Percentiles rank a stretch among this genome's conserved stretches.
phyloP scores from a whole-genome alignment of 2,797 vertebrate genomes.

The Echeneis naucrates region DNA sequence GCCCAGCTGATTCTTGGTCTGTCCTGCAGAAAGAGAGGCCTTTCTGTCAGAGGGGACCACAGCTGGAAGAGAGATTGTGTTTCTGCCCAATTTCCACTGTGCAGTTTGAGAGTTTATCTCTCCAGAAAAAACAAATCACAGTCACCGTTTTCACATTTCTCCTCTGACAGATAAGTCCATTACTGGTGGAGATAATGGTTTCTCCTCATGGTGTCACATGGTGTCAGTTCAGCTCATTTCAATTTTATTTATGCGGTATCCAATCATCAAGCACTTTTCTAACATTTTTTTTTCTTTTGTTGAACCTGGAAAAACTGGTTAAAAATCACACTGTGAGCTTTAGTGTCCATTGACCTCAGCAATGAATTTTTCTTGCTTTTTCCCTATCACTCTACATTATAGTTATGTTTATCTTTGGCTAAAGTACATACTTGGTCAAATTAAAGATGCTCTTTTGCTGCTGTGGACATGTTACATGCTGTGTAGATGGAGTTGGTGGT shows the following conservation, averaged over 20 bases:
- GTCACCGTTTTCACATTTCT: background rate
- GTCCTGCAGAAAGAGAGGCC: conserved; percentile 46
- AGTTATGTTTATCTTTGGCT: too few relatives aligned
- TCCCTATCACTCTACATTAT: too few relatives aligned
- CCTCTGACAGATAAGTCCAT: background rate
- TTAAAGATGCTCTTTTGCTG: too few relatives aligned
- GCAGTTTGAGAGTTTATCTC: conserved; percentile 5
- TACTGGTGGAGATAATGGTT: background rate
- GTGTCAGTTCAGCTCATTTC: background rate
- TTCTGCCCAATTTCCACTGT: conserved; percentile 27
- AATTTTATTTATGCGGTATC: background rate
- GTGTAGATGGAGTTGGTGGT: too few relatives aligned
- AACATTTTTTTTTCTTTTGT: too few relatives aligned
- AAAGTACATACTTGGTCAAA: too few relatives aligned
- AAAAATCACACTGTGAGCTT: too few relatives aligned
- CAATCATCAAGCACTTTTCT: background rate
- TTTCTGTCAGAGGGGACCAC: conserved; percentile 45
- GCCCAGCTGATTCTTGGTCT: conserved; percentile 28
- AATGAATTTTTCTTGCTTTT: too few relatives aligned
- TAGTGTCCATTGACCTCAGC: too few relatives aligned
- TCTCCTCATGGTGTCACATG: background rate
- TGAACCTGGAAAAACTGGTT: too few relatives aligned
- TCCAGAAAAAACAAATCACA: background rate
- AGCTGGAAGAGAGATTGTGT: conserved; percentile 54
- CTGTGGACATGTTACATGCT: too few relatives aligned